phyloP scores from a whole-genome alignment of 2,888 invertebrate species.

The Acrobasis suavella region DNA sequence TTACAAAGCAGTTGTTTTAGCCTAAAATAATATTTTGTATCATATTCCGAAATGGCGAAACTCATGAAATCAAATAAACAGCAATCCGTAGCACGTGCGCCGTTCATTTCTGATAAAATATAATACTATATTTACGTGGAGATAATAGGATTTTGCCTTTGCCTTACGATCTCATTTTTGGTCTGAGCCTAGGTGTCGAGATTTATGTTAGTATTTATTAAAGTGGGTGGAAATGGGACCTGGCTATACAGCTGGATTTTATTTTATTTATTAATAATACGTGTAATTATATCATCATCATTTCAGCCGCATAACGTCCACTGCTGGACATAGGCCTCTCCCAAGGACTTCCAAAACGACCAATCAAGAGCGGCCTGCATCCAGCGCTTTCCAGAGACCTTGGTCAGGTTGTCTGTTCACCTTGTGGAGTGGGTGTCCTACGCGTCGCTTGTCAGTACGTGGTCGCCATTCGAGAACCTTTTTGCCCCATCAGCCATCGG shows the following conservation, averaged over 20 bases:
- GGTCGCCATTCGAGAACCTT: too few species aligned
- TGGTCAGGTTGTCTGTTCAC: too few species aligned
- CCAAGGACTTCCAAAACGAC: too few species aligned
- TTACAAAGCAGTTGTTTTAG: conserved; percentile 1
- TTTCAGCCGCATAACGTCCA: too few species aligned
- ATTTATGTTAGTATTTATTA: background rate
- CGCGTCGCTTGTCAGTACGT: too few species aligned
- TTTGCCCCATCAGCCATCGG: too few species aligned
- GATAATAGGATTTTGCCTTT: background rate
- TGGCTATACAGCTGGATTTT: background rate
- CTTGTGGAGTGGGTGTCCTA: too few species aligned
- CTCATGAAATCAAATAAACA: conserved; percentile 19
- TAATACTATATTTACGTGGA: background rate
- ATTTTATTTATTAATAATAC: too few species aligned
- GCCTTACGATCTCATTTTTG: conserved; percentile 1
- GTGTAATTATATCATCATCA: too few species aligned
- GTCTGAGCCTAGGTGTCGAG: background rate
- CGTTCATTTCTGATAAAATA: conserved; percentile 6
- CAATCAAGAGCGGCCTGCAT: too few species aligned
- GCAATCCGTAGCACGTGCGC: conserved; percentile 3
- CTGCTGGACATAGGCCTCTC: too few species aligned
- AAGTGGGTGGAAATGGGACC: background rate
- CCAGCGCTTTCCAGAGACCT: too few species aligned
- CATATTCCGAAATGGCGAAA: conserved; percentile 16
- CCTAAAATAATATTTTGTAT: conserved; percentile 11